Base-by-base conservation (phyloP, 1,140 invertebrate genomes). In the Drosophila ficusphila region DNA sequence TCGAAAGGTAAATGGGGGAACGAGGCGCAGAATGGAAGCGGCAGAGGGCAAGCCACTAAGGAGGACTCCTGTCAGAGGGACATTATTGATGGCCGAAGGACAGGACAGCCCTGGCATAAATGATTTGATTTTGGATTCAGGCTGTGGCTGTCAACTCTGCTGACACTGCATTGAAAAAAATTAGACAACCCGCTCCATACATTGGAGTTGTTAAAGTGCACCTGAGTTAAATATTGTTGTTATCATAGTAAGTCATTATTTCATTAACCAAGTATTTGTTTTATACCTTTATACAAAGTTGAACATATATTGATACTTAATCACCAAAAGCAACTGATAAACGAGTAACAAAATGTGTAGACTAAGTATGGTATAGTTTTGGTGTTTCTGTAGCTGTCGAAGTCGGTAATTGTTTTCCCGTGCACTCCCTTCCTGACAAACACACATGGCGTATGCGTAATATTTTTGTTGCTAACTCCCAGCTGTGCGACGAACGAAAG, bases 41-140 rank as follows among this genome's bases (percentile, higher is more conserved):
- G 58, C 34, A 4, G 21, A 60, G 39, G 58, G 54, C 31, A 36
- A 27, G 54, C 60, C 56, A 36, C 12, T 42, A 61, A 61, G 54
- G 57, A 56, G 71, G 31, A 33, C 42, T 65, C 23, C 79, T 85
- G 79, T 85, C 79, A 85, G 79, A 72, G 74, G 57, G 49, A 69
- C 67, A 86, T 85, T 85, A 85, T 85, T 85, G 79, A 85, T 85
- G 79, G 51, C 31, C 58, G 16, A 36, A 46, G 68, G 52, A 58
- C 68, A 60, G 53, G 53, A 44, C 73, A 56, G 53, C 60, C 41
- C 76, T 57, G 74, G 81, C 79, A 86, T 85, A 85, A 85, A 86
- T 86, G 79, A 85, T 85, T 79, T 85, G 79, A 85, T 85, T 79
- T 79, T 47, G 52, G 54, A 46, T 61, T 42, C 16, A 14, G 62